These are phyloP conservation scores for Epirrita christyi DNA, from an alignment of 2,888 invertebrate species.

Conservation along the genomic window DNA sequence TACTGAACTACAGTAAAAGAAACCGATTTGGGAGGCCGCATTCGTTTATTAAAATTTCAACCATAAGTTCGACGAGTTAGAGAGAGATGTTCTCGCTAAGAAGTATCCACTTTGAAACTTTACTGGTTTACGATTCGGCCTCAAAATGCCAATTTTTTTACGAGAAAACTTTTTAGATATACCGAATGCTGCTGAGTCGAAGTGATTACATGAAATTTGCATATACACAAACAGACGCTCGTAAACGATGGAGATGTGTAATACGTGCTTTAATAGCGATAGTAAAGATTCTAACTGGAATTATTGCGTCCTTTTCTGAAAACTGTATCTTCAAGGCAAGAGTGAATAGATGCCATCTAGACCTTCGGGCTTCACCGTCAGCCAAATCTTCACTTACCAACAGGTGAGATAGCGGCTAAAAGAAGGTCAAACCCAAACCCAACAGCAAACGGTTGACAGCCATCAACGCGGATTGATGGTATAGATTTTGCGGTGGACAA, in stretches of 20 bases:
- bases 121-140: conserved; percentile 63
- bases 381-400: no score
- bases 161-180: conserved; percentile 69
- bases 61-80: conserved; percentile 59
- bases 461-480: conserved; percentile 14
- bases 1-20: conserved; percentile 48
- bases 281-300: conserved; percentile 47
- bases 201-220: conserved; percentile 65
- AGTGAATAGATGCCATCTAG: no score
- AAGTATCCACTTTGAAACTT: conserved; percentile 57
- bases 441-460: conserved; percentile 17
- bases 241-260: conserved; percentile 50
- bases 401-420: no score
- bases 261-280: conserved; percentile 48
- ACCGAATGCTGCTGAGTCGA: conserved; percentile 43
- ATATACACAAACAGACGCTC: conserved; percentile 59
- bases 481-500: conserved; percentile 28
- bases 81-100: conserved; percentile 59
- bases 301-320: no score
- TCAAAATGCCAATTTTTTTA: conserved; percentile 68
- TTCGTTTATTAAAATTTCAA: conserved; percentile 68
- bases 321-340: no score
- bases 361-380: no score
- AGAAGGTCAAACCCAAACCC: no score
- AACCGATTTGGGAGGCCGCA: conserved; percentile 50